phyloP scores from a whole-genome alignment of 2,113 vertebrate genomes.

The Nematolebias whitei region DNA sequence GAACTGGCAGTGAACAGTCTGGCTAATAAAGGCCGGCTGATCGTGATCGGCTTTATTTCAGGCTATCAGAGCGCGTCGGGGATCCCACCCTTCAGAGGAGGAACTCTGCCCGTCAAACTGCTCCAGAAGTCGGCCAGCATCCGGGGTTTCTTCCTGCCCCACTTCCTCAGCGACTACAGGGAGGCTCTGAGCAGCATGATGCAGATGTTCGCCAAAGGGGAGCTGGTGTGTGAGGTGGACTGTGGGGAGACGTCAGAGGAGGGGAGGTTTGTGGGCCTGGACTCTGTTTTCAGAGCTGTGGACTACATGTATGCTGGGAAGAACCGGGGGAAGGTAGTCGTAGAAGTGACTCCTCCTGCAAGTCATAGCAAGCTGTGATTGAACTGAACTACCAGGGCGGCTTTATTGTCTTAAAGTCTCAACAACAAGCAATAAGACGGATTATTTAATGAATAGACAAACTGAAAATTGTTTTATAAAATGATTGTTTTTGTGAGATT shows the following conservation, averaged over 20 bases:
- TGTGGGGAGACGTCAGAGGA: slow-evolving; percentile 79
- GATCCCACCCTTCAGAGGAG: slow-evolving; percentile 79
- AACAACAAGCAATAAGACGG: neutral
- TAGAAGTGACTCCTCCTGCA: slow-evolving; percentile 83
- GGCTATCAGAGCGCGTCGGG: slow-evolving; percentile 88
- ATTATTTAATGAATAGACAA: slow-evolving; percentile 31
- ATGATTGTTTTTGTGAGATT: neutral
- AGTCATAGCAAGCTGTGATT: slow-evolving; percentile 89
- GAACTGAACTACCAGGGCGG: neutral
- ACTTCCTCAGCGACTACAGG: slow-evolving; percentile 83
- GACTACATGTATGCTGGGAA: slow-evolving; percentile 92
- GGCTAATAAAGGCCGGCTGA: slow-evolving; percentile 85
- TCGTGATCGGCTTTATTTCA: slow-evolving; percentile 90
- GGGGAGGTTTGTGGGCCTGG: slow-evolving; percentile 88
- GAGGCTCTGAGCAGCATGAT: slow-evolving; percentile 85
- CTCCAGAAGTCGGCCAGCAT: slow-evolving; percentile 90
- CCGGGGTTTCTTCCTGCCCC: slow-evolving; percentile 89
- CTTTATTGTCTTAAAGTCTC: slow-evolving; percentile 43
- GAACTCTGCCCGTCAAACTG: slow-evolving; percentile 84
- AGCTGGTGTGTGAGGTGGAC: slow-evolving; percentile 89
- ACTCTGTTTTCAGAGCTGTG: slow-evolving; percentile 89
- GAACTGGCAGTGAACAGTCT: slow-evolving; percentile 85
- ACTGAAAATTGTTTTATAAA: slow-evolving; percentile 15
- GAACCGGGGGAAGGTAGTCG: slow-evolving; percentile 93
- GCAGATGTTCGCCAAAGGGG: slow-evolving; percentile 81